These are phyloP conservation scores for Drosophila tristis DNA, from an alignment of 1,140 invertebrate genomes.

Conservation along the genomic window DNA sequence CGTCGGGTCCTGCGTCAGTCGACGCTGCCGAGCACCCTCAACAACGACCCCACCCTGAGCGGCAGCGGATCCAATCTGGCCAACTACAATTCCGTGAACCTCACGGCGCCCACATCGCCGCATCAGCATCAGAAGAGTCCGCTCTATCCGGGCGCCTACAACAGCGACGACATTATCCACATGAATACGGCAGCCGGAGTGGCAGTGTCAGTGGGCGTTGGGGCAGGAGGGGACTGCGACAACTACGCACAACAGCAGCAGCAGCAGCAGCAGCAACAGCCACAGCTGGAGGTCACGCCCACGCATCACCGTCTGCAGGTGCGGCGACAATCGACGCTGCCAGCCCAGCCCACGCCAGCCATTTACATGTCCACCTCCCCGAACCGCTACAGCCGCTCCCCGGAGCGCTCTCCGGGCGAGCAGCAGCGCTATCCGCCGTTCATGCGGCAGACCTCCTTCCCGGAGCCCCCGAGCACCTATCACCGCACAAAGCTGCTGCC, in stretches of 20 bases:
- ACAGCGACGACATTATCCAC: slow-evolving; percentile 81
- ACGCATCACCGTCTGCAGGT: slow-evolving; percentile 79
- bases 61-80: slow-evolving; percentile 75
- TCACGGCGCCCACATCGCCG: slow-evolving; percentile 81
- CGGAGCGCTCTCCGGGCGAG: slow-evolving; percentile 78
- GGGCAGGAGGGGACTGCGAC: slow-evolving; percentile 64
- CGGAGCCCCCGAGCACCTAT: slow-evolving; percentile 62
- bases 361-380: slow-evolving; percentile 84
- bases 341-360: slow-evolving; percentile 72
- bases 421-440: slow-evolving; percentile 83
- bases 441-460: slow-evolving; percentile 80
- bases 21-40: slow-evolving; percentile 75
- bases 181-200: slow-evolving; percentile 59
- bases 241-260: slow-evolving; percentile 69
- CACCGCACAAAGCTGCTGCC: slow-evolving; percentile 80
- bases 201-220: slow-evolving; percentile 28
- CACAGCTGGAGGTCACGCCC: slow-evolving; percentile 57
- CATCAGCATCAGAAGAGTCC: slow-evolving; percentile 79
- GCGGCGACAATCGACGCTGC: slow-evolving; percentile 82
- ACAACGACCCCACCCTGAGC: slow-evolving; percentile 72
- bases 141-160: slow-evolving; percentile 80
- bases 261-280: slow-evolving; percentile 50
- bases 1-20: slow-evolving; percentile 82
- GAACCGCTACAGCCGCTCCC: slow-evolving; percentile 82
- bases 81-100: slow-evolving; percentile 76